phyloP scores from a whole-genome alignment of 2,113 vertebrate genomes.

The Oreotrochilus melanogaster region DNA sequence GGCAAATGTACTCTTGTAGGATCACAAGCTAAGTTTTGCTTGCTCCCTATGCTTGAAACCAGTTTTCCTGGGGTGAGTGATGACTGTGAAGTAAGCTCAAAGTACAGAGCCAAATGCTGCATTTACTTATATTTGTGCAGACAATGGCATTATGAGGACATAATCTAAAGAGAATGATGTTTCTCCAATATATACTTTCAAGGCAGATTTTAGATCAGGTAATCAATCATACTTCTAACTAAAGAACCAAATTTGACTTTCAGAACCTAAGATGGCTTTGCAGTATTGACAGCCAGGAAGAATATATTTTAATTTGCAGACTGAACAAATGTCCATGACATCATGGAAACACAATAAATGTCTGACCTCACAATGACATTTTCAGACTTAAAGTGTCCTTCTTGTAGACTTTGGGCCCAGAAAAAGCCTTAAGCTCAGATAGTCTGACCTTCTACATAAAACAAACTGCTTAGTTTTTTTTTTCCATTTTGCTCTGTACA shows the following conservation, averaged over 20 bases:
- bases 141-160: conserved; percentile 53
- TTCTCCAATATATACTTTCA: conserved; percentile 50
- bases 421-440: conserved; percentile 34
- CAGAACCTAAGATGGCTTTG: conserved; percentile 27
- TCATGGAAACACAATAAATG: conserved; percentile 60
- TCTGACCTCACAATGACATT: conserved; percentile 52
- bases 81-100: conserved; percentile 61
- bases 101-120: conserved; percentile 50
- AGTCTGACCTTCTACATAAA: conserved; percentile 51
- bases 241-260: conserved; percentile 51
- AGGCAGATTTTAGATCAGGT: conserved; percentile 22
- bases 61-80: conserved; percentile 26
- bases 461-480: not conserved
- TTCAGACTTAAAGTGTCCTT: conserved; percentile 44
- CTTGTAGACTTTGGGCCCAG: conserved; percentile 12
- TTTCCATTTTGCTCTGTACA: not conserved
- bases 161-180: conserved; percentile 53
- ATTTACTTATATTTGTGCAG: conserved; percentile 61
- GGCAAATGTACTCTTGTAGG: not conserved
- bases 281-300: conserved; percentile 59
- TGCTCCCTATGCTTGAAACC: not conserved
- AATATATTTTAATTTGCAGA: conserved; percentile 61
- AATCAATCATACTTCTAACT: conserved; percentile 41
- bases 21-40: not conserved
- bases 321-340: conserved; percentile 60